Base-by-base conservation (phyloP, 2,113 vertebrate genomes). In the Eptatretus burgeri region DNA sequence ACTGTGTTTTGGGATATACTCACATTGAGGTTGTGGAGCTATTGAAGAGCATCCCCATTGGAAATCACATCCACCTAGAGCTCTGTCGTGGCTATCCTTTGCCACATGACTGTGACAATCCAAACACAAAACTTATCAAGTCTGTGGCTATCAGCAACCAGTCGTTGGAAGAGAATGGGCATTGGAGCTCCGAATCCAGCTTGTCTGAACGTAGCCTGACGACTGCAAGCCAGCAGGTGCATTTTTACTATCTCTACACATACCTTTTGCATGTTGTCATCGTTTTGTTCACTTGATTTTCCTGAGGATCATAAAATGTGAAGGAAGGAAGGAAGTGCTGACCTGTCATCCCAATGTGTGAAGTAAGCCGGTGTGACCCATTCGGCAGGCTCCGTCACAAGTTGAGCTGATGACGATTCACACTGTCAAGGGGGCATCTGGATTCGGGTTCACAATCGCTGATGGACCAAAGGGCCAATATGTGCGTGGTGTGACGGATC, bases 11-110 rank as follows among this genome's bases (percentile, higher is more conserved):
- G 74, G 88, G 89, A 67, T 85, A 91, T 72, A 96, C 89, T 71
- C 89, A 96, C 70, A 84, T 88, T 67, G 87, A 96, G 70, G 89
- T 96, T 74, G 89, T 96, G 70, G 94, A 93, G 77, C 82, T 94
- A 70, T 94, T 96, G 77, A 87, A 94, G 77, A 94, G 87, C 64
- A 83, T 96, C 69, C 88, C 85, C 65, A 93, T 96, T 69, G 88
- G 88, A 67, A 88, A 96, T 73, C 87, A 86, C 70, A 86, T 94
- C 72, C 89, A 82, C 67, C 75, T 96, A 66, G 89, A 93, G 66
- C 73, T 96, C 72, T 96, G 89, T 71, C 86, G 86, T 52, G 89
- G 89, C 70, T 96, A 96, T 73, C 83, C 84, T 69, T 72, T 96
- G 73, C 89, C 87, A 66, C 93, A 86, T 70, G 89, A 96, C 68